Conservation (phyloP, 2,888 invertebrate species). For the Rhimphoctona megacephalus region DNA sequence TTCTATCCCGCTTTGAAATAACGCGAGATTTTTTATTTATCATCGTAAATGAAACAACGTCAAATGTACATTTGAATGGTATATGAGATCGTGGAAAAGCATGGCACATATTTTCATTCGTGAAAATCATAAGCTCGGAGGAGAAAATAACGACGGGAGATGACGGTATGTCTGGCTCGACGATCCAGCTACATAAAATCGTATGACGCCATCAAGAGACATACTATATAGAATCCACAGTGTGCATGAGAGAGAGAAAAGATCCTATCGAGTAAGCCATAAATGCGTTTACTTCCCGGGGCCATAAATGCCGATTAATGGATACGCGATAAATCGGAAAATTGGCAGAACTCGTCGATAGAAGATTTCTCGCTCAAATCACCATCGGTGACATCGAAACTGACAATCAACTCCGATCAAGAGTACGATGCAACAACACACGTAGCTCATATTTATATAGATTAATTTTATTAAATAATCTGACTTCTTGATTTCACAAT, state of each 20-base stretch:
- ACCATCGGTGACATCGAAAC: slow-evolving; percentile 19
- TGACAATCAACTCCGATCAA: slow-evolving; percentile 23
- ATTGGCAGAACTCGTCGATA: slow-evolving; percentile 65
- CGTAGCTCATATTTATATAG: slow-evolving; percentile 8
- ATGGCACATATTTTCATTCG: slow-evolving; percentile 22
- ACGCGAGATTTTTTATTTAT: slow-evolving; percentile 13
- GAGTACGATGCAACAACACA: slow-evolving; percentile 9
- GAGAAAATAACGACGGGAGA: slow-evolving; percentile 21
- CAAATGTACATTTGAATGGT: slow-evolving; percentile 29
- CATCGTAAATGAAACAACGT: slow-evolving; percentile 19
- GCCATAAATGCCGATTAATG: slow-evolving; percentile 70
- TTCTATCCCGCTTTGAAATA: slow-evolving; percentile 8
- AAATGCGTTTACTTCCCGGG: slow-evolving; percentile 66
- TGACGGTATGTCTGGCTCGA: slow-evolving; percentile 60
- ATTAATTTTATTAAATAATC: background rate
- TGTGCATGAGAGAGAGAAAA: slow-evolving; percentile 28
- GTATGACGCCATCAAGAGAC: slow-evolving; percentile 39
- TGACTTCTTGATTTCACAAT: background rate
- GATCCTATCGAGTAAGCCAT: slow-evolving; percentile 64
- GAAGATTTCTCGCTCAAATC: slow-evolving; percentile 17
- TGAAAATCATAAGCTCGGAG: slow-evolving; percentile 31
- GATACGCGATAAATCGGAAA: slow-evolving; percentile 68
- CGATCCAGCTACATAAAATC: slow-evolving; percentile 61
- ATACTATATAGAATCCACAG: slow-evolving; percentile 6
- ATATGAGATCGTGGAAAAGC: background rate